Evolutionary conservation across 1,140 invertebrate genomes (phyloP).

Genomic region (Eufriesea mexicana): DNA sequence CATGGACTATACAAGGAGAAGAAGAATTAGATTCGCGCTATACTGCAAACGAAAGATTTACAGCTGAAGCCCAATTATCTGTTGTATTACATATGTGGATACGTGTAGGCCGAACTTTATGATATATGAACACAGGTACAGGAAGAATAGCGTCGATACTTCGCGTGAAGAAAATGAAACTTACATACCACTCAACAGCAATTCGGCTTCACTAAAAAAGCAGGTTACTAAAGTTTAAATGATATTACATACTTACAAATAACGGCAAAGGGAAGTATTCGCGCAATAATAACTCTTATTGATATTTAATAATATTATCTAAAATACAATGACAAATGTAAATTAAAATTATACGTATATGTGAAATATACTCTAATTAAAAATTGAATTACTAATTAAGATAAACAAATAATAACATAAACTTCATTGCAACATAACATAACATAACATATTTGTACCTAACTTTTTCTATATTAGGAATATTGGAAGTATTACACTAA

Average conservation of each 20-base stretch:
- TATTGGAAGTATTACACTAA: too few relatives aligned
- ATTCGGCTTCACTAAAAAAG: neutral
- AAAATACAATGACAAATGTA: neutral
- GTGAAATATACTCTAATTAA: too few relatives aligned
- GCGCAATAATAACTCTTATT: neutral
- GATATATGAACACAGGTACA: slow-evolving; percentile 16
- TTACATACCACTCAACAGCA: neutral
- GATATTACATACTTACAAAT: too few relatives aligned
- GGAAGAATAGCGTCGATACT: neutral
- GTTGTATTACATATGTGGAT: neutral
- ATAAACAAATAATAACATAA: too few relatives aligned
- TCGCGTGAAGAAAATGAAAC: neutral
- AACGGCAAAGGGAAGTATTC: too few relatives aligned
- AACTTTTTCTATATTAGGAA: too few relatives aligned
- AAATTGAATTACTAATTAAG: too few relatives aligned
- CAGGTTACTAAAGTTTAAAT: neutral
- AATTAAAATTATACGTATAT: too few relatives aligned
- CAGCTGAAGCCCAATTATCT: neutral
- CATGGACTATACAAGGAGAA: neutral
- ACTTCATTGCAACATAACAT: too few relatives aligned
- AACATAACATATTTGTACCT: too few relatives aligned
- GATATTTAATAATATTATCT: neutral
- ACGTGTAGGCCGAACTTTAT: slow-evolving; percentile 6
- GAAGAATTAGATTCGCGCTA: neutral
- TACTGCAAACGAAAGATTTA: slow-evolving; percentile 10